These are phyloP conservation scores for Ochlodes sylvanus DNA, from an alignment of 2,888 invertebrate species.

Conservation along the genomic window DNA sequence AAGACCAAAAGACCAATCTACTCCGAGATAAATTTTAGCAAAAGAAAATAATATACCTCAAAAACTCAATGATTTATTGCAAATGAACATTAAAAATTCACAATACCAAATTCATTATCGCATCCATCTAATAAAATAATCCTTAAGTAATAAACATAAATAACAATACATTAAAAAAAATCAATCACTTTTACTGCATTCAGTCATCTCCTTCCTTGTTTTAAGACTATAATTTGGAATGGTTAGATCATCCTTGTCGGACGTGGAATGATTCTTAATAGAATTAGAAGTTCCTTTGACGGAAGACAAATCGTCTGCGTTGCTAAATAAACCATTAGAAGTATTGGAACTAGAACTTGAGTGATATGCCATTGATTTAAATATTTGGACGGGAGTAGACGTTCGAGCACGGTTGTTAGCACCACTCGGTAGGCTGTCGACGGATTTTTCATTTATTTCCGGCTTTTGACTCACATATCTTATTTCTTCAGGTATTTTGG, in stretches of 20 bases:
- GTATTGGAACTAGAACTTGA: conserved; percentile 79
- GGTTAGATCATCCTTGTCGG: conserved; percentile 78
- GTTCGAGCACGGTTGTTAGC: conserved; percentile 76
- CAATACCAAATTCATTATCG: conserved; percentile 17
- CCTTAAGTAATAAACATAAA: conserved; percentile 43
- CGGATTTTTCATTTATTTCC: conserved; percentile 58
- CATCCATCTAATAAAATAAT: conserved; percentile 42
- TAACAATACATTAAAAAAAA: conserved; percentile 45
- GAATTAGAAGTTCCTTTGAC: conserved; percentile 80
- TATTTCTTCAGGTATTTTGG: conserved; percentile 75
- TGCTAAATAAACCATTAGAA: conserved; percentile 79
- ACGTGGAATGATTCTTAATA: conserved; percentile 73
- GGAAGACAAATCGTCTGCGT: conserved; percentile 84
- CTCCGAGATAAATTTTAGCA: too few relatives aligned
- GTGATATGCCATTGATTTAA: conserved; percentile 72
- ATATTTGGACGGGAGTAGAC: conserved; percentile 84
- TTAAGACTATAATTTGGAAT: conserved; percentile 78
- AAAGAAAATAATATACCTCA: conserved; percentile 30
- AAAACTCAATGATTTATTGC: conserved; percentile 54
- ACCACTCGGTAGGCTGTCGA: conserved; percentile 58
- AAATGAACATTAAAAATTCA: conserved; percentile 47
- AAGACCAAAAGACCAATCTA: too few relatives aligned
- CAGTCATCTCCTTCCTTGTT: conserved; percentile 64
- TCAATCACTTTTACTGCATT: conserved; percentile 74
- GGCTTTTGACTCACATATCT: conserved; percentile 54